phyloP scores from a whole-genome alignment of 2,888 invertebrate species.

The Acleris literana region DNA sequence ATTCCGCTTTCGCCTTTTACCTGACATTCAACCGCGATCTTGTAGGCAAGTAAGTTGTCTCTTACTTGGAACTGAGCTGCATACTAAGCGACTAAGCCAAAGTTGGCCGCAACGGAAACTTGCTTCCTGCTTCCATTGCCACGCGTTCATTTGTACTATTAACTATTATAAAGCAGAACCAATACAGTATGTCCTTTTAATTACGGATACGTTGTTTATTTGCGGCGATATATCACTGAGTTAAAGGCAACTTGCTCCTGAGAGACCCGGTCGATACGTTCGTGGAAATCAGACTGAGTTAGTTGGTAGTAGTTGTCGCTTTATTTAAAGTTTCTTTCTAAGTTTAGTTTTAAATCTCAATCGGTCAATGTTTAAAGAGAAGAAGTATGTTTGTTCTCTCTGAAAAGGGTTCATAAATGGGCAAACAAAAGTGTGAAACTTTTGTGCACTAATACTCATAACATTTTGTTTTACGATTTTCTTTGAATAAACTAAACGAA shows the following conservation, averaged over 20 bases:
- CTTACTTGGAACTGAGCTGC: constrained; percentile 49
- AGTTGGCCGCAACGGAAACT: constrained; percentile 55
- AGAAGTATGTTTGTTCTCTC: too few species aligned
- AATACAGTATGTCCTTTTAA: constrained; percentile 26
- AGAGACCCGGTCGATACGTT: constrained; percentile 30
- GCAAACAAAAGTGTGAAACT: too few species aligned
- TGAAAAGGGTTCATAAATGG: too few species aligned
- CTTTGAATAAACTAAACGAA: too few species aligned
- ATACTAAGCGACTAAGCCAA: constrained; percentile 59
- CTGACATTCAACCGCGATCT: constrained; percentile 11
- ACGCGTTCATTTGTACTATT: constrained; percentile 58
- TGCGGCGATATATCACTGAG: constrained; percentile 32
- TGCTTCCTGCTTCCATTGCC: constrained; percentile 56
- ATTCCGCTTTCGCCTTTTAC: constrained; percentile 13
- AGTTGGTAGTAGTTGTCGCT: not conserved
- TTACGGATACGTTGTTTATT: constrained; percentile 34
- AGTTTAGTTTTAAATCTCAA: too few species aligned
- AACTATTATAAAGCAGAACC: constrained; percentile 38
- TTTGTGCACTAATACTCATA: too few species aligned
- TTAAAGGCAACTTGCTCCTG: constrained; percentile 28
- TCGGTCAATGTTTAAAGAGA: too few species aligned
- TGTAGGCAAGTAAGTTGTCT: constrained; percentile 48
- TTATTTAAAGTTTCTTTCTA: too few species aligned
- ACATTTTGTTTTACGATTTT: too few species aligned
- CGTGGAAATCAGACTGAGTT: constrained; percentile 28